Evolutionary conservation across 92 coral and sea anemone species (phyloP), one percentile per base, ranked within the genome.

Genomic region (Metridium senile): DNA sequence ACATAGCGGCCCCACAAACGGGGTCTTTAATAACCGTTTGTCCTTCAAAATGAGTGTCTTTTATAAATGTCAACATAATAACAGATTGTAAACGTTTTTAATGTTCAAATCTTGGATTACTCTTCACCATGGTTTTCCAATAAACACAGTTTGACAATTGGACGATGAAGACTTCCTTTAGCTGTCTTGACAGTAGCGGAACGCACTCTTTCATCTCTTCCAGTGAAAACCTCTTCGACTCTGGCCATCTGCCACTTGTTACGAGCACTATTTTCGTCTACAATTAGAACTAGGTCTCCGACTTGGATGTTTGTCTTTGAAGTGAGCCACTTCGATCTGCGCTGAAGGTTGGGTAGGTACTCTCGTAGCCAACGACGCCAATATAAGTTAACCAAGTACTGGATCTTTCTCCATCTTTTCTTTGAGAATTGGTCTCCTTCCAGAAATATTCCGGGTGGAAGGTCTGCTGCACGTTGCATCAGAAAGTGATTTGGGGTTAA

Each of bases 401-500:
- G 81, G 1, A 74, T 74, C 32, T 85, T 78, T 31, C 81, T 72
- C 89, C 86, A 85, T 57, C 81, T 64, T 70, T 59, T 73, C 11
- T 72, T 81, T 17, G 63, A 30, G 66, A 88, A 76, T 21, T 30
- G 63, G 62, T 88, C 92, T 62, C 78, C 71, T 26, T 79, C 75
- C 63, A 84, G 77, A 53, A 83, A 87, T 17, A 64, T 25, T 26
- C 92, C 85, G 16, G 85, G 85, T 11, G 92, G 88, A 51, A 88
- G 57, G 11, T 81, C 74, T 0, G 66, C 28, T 35, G 71, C 68
- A 45, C 86, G 82, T 58, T 81, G 90, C 70, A 86, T 13, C 22
- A 86, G 83, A 79, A 86, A 86, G 61, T 81, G 86, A 66, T 81
- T 86, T 63, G 90, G 90, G 18, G 90, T 86, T 56, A 86, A 68